Evolutionary conservation across 2,797 vertebrate species (phyloP), one percentile per base, ranked within the genome.

Genomic region (Sarcophilus harrisii): DNA sequence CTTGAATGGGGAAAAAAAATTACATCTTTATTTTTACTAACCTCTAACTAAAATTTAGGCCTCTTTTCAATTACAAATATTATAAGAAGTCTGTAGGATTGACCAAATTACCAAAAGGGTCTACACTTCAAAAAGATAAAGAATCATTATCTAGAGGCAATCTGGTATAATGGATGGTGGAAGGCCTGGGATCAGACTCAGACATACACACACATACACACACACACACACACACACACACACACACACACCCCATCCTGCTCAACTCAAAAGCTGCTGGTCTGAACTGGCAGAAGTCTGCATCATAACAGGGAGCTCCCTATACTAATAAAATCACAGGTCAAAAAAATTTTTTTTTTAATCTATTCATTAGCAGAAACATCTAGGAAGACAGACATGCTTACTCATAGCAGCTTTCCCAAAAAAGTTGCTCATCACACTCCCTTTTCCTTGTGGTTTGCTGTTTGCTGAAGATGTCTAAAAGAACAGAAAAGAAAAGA

Each of bases 381-480:
- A 92, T 45, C 89, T 94, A 93, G 58, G 90, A 73, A 97, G 90
- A 24, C 30, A 57, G 95, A 87, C 90, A 94, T 95, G 99, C 99
- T 99, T 98, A 99, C 99, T 99, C 97, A 99, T 97, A 59, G 99
- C 98, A 98, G 99, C 99, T 98, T 98, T 99, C 90, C 99, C 99
- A 98, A 99, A 99, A 98, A 99, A 99, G 98, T 99, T 99, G 95
- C 96, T 98, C 97, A 99, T 97, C 1, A 98, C 94, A 93, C 94
- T 99, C 57, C 95, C 94, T 96, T 99, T 99, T 16, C 94, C 96
- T 1, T 98, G 91, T 13, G 98, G 97, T 97, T 99, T 99, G 97
- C 66, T 98, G 98, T 99, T 99, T 5, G 97, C 45, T 9, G 97
- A 95, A 55, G 99, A 98, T 60, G 97, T 98, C 99, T 99, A 97